Percentiles rank a stretch among this genome's conserved stretches.
phyloP scores from a whole-genome alignment of 1,140 invertebrate species.

The Drosophila kikkawai region DNA sequence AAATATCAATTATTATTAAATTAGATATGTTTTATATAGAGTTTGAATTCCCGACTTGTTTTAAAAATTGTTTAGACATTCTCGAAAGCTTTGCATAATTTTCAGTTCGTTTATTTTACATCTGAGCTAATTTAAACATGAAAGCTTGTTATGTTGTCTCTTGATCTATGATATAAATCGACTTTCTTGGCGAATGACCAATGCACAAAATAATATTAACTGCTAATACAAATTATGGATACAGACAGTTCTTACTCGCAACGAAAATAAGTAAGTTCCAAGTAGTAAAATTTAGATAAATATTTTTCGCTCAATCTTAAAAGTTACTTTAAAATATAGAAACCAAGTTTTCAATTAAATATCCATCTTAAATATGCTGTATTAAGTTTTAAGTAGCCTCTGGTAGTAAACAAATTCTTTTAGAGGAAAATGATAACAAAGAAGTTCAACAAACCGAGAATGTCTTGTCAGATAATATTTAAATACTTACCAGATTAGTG shows the following conservation, averaged over 20 bases:
- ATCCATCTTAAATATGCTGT: background rate
- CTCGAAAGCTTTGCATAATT: background rate
- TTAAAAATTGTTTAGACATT: background rate
- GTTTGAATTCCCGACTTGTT: background rate
- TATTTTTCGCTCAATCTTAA: background rate
- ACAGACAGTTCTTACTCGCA: constrained; percentile 7
- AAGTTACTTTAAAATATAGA: background rate
- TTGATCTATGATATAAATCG: constrained; percentile 82
- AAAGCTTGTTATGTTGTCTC: constrained; percentile 80
- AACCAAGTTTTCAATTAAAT: background rate
- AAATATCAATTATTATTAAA: background rate
- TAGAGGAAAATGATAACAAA: background rate
- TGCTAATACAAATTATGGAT: constrained; percentile 8
- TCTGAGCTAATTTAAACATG: constrained; percentile 46
- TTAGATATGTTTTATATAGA: background rate
- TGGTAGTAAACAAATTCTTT: background rate
- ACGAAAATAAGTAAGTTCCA: constrained; percentile 34
- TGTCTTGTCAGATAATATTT: background rate
- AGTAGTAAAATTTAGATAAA: constrained; percentile 3
- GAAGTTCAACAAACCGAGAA: background rate
- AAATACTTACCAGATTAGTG: constrained; percentile 46
- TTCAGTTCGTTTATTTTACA: background rate
- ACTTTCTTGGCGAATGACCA: constrained; percentile 82
- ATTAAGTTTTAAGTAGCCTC: background rate
- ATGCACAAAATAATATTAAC: constrained; percentile 43